Percentiles rank a stretch among this genome's conserved stretches.
Conservation (phyloP, 1,140 invertebrate genomes). For the Helicoverpa zea region DNA sequence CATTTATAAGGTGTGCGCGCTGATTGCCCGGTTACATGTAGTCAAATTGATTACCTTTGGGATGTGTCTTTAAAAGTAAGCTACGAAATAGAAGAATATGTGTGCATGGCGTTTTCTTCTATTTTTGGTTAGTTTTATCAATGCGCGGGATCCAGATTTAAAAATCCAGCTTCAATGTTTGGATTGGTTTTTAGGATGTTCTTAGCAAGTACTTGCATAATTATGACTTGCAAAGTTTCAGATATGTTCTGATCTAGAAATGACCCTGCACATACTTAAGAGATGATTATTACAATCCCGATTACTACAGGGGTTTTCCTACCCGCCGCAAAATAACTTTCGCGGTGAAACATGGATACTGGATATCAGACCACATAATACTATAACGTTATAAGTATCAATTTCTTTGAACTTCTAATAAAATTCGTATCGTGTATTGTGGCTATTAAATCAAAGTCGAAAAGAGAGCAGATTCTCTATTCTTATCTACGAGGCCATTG, state of each 20-base stretch:
- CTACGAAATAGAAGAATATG: too few relatives aligned
- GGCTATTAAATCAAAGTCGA: not conserved
- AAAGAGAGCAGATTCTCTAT: constrained; percentile 7
- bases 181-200: too few relatives aligned
- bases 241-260: too few relatives aligned
- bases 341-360: too few relatives aligned
- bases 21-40: not conserved
- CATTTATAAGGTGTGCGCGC: not conserved
- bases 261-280: not conserved
- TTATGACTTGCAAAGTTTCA: too few relatives aligned
- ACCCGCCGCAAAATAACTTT: not conserved
- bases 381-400: not conserved
- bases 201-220: too few relatives aligned
- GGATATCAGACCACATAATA: too few relatives aligned
- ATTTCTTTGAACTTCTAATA: not conserved
- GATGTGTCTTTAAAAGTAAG: too few relatives aligned
- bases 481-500: constrained; percentile 4
- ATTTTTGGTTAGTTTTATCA: too few relatives aligned
- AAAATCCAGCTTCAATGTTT: too few relatives aligned
- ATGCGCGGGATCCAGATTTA: too few relatives aligned
- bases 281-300: not conserved
- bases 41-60: not conserved
- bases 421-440: not conserved
- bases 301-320: not conserved
- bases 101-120: too few relatives aligned